phyloP scores from a whole-genome alignment of 1,140 invertebrate genomes.

The Drosophila rhopaloa region DNA sequence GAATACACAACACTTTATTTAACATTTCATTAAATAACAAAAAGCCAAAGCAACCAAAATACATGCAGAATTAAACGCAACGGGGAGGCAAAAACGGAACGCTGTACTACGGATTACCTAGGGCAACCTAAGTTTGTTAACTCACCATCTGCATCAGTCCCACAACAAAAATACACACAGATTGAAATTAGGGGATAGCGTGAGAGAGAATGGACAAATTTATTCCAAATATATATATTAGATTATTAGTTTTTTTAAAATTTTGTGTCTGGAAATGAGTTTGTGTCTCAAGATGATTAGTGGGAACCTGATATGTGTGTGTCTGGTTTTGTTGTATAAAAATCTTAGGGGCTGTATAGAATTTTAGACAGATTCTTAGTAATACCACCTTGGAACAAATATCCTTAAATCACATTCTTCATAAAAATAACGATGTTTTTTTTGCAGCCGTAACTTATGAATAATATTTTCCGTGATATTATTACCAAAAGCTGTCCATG shows the following conservation, averaged over 20 bases:
- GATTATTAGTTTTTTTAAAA: slow-evolving; percentile 22
- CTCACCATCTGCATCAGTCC: slow-evolving; percentile 71
- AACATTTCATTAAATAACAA: not conserved
- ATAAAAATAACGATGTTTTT: no score
- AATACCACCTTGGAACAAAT: not conserved
- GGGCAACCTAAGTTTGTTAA: slow-evolving; percentile 27
- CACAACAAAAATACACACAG: slow-evolving; percentile 35
- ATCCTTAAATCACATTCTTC: no score
- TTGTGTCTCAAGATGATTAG: slow-evolving; percentile 42
- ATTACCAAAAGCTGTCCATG: not conserved
- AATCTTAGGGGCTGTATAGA: not conserved
- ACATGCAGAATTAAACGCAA: slow-evolving; percentile 41
- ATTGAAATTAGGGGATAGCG: slow-evolving; percentile 49
- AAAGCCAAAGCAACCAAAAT: slow-evolving; percentile 3
- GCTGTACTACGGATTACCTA: slow-evolving; percentile 24
- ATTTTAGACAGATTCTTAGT: not conserved
- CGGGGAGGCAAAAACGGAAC: slow-evolving; percentile 26
- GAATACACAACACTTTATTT: not conserved
- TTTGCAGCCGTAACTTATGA: no score
- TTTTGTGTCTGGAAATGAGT: slow-evolving; percentile 44
- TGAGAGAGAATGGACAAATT: slow-evolving; percentile 69
- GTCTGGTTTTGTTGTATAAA: slow-evolving; percentile 3
- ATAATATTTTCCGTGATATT: not conserved
- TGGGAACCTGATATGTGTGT: slow-evolving; percentile 28
- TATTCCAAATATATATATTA: slow-evolving; percentile 58